Evolutionary conservation across 2,888 invertebrate species (phyloP).

Genomic region (Acrocyrtus sp.): DNA sequence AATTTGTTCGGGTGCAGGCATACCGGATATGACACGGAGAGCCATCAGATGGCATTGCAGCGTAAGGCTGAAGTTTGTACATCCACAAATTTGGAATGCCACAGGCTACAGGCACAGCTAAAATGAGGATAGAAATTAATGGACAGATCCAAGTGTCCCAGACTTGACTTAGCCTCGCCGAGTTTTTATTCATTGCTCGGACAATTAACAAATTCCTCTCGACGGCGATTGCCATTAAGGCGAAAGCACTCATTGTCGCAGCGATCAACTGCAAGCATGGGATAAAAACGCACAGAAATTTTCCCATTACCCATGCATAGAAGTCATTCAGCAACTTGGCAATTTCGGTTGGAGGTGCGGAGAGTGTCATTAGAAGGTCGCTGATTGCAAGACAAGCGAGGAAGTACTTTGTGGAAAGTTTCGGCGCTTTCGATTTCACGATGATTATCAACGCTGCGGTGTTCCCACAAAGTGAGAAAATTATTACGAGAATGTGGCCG

Average conservation of each 20-base stretch:
- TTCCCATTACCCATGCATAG: constrained; percentile 44
- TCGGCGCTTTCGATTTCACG: constrained; percentile 51
- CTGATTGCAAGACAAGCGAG: constrained; percentile 45
- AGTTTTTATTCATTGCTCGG: constrained; percentile 33
- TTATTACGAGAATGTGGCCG: constrained; percentile 57
- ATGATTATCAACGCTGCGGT: constrained; percentile 57
- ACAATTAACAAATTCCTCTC: constrained; percentile 56
- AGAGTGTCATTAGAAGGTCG: constrained; percentile 45
- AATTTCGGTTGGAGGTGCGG: constrained; percentile 38
- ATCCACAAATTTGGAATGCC: constrained; percentile 45
- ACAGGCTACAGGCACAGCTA: constrained; percentile 27
- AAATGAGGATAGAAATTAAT: background rate
- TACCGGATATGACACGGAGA: constrained; percentile 35
- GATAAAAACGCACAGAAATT: constrained; percentile 47
- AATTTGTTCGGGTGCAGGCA: constrained; percentile 36
- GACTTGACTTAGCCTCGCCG: background rate
- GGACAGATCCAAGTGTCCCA: constrained; percentile 24
- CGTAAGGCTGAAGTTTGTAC: constrained; percentile 37
- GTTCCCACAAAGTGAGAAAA: constrained; percentile 61
- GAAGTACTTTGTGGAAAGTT: constrained; percentile 50
- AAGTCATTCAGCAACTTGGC: constrained; percentile 15
- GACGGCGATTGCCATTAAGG: constrained; percentile 52
- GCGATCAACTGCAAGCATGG: constrained; percentile 47
- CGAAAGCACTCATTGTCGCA: constrained; percentile 51
- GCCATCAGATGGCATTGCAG: background rate